These are phyloP conservation scores for Sialia sialis DNA, from an alignment of 2,113 vertebrate species.

Conservation along the genomic window DNA sequence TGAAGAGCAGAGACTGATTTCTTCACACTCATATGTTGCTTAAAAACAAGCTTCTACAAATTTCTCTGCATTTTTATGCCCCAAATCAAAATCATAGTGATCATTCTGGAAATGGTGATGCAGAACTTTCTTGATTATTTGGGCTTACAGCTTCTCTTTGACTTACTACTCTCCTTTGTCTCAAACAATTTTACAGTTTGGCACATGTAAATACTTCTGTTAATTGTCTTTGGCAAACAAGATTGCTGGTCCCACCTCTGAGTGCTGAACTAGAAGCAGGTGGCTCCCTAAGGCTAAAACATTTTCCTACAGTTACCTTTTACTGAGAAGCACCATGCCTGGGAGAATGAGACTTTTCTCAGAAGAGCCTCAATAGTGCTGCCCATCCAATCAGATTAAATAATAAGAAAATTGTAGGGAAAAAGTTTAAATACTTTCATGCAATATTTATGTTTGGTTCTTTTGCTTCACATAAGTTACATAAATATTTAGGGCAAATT, in stretches of 20 bases:
- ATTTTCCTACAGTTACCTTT: background rate
- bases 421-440: background rate
- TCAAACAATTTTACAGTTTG: background rate
- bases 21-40: background rate
- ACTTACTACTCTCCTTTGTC: background rate
- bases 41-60: background rate
- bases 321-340: background rate
- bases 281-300: background rate
- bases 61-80: background rate
- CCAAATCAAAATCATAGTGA: background rate
- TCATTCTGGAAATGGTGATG: background rate
- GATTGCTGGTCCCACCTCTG: background rate
- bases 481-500: constrained; percentile 7
- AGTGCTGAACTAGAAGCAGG: background rate
- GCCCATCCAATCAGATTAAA: background rate
- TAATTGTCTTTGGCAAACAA: background rate
- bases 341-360: background rate
- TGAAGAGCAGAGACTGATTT: background rate
- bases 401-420: background rate
- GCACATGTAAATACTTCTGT: background rate
- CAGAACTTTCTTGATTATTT: background rate
- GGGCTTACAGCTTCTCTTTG: background rate
- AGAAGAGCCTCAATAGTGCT: background rate
- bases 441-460: background rate
- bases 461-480: background rate